Base-by-base conservation (phyloP, 2,113 vertebrate species). In the Ovis canadensis region DNA sequence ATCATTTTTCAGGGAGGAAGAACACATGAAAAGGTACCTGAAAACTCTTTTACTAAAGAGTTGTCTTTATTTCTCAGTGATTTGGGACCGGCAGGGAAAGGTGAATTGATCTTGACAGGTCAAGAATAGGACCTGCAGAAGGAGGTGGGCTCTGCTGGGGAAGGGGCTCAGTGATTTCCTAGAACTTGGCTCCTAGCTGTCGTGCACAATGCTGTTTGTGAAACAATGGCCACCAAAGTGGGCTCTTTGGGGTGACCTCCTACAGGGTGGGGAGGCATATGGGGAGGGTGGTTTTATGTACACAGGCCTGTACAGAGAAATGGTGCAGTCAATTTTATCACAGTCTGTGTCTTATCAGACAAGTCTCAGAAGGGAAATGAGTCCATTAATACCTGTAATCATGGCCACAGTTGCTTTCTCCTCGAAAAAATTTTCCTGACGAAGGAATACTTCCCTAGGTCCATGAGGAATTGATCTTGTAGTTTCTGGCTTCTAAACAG, bases 401-500 rank as follows among this genome's bases (percentile, higher is more conserved):
- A 64, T 15, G 9, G 23, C 19, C 7, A 77, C 40, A 57, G 43
- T 86, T 96, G 40, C 29, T 92, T 96, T 97, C 48, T 86, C 45
- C 29, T 57, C 43, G 60, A 52, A 86, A 95, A 92, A 77, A 14
- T 36, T 83, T 60, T 96, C 36, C 80, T 17, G 33, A 93, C 89
- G 33, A 91, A 23, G 40, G 36, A 25, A 6, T 19, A 6, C 64
- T 85, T 89, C 36, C 93, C 81, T 19, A 91, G 43, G 87, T 94
- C 87, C 67, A 67, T 57, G 78, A 96, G n/a, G 29, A 60, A 92
- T 84, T 54, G 82, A 57, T 36, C 59, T 95, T 86, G 52, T 93
- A 90, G 31, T 33, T 96, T 40, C 82, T 97, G 90, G 97, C 97
- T 97, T 98, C 83, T 33, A 29, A 95, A 91, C 43, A 64, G 52